These are phyloP conservation scores for Synchiropus splendidus DNA, from an alignment of 2,113 vertebrate genomes.

Conservation along the genomic window DNA sequence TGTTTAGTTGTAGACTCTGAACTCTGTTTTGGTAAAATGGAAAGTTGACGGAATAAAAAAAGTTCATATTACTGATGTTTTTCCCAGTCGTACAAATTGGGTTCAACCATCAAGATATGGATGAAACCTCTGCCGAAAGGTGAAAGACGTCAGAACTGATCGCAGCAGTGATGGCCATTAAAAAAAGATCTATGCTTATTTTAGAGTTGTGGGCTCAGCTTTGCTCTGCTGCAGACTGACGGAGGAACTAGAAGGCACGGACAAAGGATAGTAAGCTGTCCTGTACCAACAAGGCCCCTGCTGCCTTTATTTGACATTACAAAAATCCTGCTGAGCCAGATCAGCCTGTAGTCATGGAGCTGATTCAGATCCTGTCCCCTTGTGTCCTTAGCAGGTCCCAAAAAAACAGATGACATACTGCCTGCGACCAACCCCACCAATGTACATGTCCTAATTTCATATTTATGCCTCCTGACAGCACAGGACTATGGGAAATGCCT, in stretches of 20 bases:
- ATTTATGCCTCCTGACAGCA: constrained; percentile 49
- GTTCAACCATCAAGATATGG: no score
- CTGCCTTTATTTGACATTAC: constrained; percentile 37
- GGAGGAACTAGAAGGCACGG: constrained; percentile 9
- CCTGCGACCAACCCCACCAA: constrained; percentile 18
- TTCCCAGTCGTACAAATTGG: no score
- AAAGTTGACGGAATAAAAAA: no score
- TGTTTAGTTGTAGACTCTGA: no score
- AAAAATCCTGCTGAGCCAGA: constrained; percentile 26
- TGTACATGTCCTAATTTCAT: constrained; percentile 27
- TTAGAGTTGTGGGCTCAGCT: constrained; percentile 21
- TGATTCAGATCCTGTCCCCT: constrained; percentile 55
- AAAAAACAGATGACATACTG: constrained; percentile 53
- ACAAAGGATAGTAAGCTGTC: constrained; percentile 24
- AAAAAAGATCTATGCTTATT: constrained; percentile 26
- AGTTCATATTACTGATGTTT: no score
- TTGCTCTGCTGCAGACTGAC: constrained; percentile 10
- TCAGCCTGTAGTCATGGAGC: constrained; percentile 22
- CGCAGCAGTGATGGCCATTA: constrained; percentile 28
- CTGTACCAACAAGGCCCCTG: constrained; percentile 29
- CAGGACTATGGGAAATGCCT: constrained; percentile 32
- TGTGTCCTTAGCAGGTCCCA: constrained; percentile 39
- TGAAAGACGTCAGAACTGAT: constrained; percentile 15
- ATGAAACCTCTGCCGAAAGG: no score
- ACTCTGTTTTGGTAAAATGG: no score